These are phyloP conservation scores for Cotesia glomerata DNA, from an alignment of 1,140 invertebrate species.

Conservation along the genomic window DNA sequence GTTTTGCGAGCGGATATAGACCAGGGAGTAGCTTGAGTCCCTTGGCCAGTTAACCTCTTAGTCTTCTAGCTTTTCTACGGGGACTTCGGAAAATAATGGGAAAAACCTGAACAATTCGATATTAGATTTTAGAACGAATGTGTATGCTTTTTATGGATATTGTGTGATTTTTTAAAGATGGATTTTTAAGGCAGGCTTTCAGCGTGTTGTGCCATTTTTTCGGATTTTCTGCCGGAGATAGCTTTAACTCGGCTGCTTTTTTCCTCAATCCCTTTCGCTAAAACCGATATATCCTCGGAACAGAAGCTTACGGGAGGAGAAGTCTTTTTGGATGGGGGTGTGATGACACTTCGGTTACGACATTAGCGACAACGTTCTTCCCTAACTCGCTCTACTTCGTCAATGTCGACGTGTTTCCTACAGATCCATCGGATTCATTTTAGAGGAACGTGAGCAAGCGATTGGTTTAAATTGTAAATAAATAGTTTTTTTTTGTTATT, in stretches of 20 bases:
- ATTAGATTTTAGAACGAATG: too few species aligned
- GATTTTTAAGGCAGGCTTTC: not conserved
- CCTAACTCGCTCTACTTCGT: conserved; percentile 46
- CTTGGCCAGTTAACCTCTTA: conserved; percentile 56
- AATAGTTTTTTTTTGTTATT: too few species aligned
- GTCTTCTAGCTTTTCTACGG: not conserved
- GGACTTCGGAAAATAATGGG: conserved; percentile 8
- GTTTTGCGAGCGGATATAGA: conserved; percentile 60
- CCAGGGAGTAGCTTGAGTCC: conserved; percentile 51
- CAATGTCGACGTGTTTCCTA: conserved; percentile 42
- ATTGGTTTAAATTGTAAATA: too few species aligned
- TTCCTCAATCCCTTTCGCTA: not conserved
- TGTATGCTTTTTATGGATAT: not conserved
- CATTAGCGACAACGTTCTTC: conserved; percentile 52
- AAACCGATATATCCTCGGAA: not conserved
- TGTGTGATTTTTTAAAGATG: not conserved
- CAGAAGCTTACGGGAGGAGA: not conserved
- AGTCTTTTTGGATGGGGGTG: not conserved
- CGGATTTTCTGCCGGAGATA: not conserved
- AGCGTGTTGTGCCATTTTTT: too few species aligned
- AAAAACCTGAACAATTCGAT: conserved; percentile 4
- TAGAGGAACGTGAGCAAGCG: too few species aligned
- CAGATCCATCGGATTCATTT: not conserved
- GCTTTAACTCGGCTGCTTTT: not conserved
- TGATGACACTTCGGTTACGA: conserved; percentile 54